Conservation (phyloP, 2,113 vertebrate species). For the Pteropus alecto region DNA sequence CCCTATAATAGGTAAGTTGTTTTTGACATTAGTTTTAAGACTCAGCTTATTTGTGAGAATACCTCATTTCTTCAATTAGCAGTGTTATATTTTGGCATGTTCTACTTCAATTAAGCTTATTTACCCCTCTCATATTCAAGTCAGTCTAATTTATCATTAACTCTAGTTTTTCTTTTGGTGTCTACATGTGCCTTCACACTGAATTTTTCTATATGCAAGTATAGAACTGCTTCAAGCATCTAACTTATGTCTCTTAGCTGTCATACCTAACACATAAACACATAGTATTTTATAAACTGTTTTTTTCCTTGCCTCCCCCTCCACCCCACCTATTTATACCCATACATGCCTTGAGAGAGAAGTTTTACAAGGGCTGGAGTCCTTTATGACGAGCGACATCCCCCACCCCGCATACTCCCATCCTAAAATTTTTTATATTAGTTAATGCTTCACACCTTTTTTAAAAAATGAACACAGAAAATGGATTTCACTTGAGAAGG, state of each 20-base stretch:
- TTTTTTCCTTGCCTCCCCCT: not conserved
- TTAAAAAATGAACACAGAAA: not conserved
- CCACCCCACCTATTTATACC: too few species aligned
- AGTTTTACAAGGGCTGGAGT: not conserved
- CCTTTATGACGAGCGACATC: not conserved
- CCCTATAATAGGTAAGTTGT: not conserved
- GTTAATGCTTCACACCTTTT: not conserved
- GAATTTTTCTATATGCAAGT: not conserved
- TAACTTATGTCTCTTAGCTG: not conserved
- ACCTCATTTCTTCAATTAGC: not conserved
- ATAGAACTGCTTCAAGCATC: not conserved
- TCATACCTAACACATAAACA: not conserved
- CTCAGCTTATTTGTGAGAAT: not conserved
- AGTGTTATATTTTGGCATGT: not conserved
- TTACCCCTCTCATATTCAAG: not conserved
- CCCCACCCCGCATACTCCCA: not conserved
- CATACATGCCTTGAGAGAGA: not conserved
- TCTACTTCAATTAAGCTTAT: not conserved
- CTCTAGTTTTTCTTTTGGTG: not conserved
- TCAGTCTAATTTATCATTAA: not conserved
- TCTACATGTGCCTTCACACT: not conserved
- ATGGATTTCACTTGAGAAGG: not conserved
- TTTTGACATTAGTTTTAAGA: not conserved
- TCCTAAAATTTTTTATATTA: not conserved
- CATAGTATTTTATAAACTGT: not conserved